These are phyloP conservation scores for Oscheius onirici DNA, from an alignment of 2,888 invertebrate species.

Conservation along the genomic window DNA sequence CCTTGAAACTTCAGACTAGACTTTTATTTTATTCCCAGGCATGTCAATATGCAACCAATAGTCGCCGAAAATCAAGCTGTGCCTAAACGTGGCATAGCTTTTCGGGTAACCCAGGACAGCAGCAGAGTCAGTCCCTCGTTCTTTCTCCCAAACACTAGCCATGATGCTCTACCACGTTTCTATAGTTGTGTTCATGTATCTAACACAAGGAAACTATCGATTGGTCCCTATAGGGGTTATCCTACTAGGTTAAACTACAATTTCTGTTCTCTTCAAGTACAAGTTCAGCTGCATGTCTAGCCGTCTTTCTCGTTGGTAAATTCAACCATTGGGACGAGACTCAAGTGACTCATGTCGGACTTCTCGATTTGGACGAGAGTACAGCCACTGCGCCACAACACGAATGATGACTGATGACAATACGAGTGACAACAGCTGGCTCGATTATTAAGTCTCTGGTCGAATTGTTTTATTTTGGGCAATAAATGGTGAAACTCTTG, in stretches of 20 bases:
- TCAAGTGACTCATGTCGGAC: background rate
- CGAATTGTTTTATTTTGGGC: too few relatives aligned
- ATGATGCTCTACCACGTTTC: conserved; percentile 5
- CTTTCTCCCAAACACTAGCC: background rate
- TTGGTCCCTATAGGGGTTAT: background rate
- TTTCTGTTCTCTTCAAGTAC: background rate
- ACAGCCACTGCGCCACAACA: background rate
- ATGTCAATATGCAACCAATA: too few relatives aligned
- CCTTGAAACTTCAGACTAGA: too few relatives aligned
- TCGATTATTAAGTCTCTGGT: background rate
- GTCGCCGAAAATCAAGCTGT: too few relatives aligned
- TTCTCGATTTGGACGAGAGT: background rate
- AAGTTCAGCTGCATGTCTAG: conserved; percentile 6
- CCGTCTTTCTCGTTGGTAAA: background rate
- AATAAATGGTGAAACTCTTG: too few relatives aligned
- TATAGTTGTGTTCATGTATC: background rate
- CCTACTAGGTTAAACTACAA: background rate
- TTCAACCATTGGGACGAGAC: background rate
- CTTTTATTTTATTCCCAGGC: too few relatives aligned
- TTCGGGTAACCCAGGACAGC: conserved; percentile 17
- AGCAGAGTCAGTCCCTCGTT: background rate
- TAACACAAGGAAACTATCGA: conserved; percentile 8
- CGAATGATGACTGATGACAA: conserved; percentile 2
- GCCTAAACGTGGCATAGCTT: too few relatives aligned
- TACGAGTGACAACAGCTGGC: background rate